Evolutionary conservation across 2,888 invertebrate species (phyloP), one percentile per base, ranked within the genome.

Genomic region (Podotricha telesiphe): DNA sequence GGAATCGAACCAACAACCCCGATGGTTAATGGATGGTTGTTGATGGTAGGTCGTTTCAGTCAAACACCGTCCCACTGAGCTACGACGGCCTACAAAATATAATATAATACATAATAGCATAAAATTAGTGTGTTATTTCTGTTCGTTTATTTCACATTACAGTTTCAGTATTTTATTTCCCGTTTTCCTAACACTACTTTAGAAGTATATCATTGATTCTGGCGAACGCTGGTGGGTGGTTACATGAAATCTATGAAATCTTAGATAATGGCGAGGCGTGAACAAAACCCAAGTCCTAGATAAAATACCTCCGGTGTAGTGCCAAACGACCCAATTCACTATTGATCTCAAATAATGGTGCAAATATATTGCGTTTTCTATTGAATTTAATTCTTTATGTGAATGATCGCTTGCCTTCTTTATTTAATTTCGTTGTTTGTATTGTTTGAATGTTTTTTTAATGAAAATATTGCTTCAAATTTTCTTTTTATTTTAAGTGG

Each of bases 301-400:
- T 62, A 62, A 62, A 62, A 62, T 62, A 62, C 37, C 48, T 37
- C 48, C 48, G 62, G 62, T 62, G 47, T 34, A 50, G 15, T 62
- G 48, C 62, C 62, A 62, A 62, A 62, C 47, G 48, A 34, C 37
- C 62, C 62, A 37, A 48, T 62, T 62, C 37, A 37, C 62, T 62
- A 19, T 62, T 50, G 34, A 62, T 50, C 22, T 59, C 59, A 45
- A 59, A 45, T 59, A 59, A 59, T 45, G 42, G 22, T 17, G 28
- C n/a, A 59, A 45, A 17, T 59, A 22, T 45, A 59, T 59, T n/a
- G 22, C n/a, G 2, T 34, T n/a, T 8, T 10, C 4, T 17, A 34
- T 53, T 53, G 10, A 53, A 53, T 53, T 34, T 53, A n/a, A 51
- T 51, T 51, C 8, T 28, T 28, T 28, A 2, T 10, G 34, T 53